Evolutionary conservation across 2,797 vertebrate genomes (phyloP).

Genomic region (Macropus fuliginosus): DNA sequence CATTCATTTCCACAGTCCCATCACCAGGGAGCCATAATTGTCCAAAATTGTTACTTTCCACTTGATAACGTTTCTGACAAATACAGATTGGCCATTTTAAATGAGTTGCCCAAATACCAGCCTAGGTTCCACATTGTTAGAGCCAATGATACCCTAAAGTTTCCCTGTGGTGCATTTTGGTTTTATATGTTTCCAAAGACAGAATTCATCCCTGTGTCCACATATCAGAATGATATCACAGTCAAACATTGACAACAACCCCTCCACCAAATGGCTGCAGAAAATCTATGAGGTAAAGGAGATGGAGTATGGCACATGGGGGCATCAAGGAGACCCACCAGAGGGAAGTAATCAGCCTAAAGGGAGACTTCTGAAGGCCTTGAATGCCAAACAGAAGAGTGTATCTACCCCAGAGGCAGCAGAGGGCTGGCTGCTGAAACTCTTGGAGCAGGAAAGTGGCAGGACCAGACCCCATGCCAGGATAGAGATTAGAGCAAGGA

Average conservation of each 20-base stretch:
- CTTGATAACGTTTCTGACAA: conserved; percentile 99
- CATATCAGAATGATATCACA: conserved; percentile 98
- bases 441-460: too few species aligned
- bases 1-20: conserved; percentile 98
- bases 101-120: conserved; percentile 99
- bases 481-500: too few species aligned
- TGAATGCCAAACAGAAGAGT: too few species aligned
- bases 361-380: too few species aligned
- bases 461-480: too few species aligned
- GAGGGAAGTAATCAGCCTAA: too few species aligned
- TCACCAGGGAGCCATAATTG: conserved; percentile 98
- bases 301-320: too few species aligned
- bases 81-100: conserved; percentile 98
- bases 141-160: conserved; percentile 97
- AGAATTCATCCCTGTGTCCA: conserved; percentile 98
- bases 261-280: conserved; percentile 98
- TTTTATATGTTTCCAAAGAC: conserved; percentile 97
- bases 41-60: conserved; percentile 98
- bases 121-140: conserved; percentile 97
- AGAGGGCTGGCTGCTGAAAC: too few species aligned
- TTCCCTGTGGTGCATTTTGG: conserved; percentile 97
- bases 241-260: conserved; percentile 98
- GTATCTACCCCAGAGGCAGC: too few species aligned
- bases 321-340: too few species aligned
- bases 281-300: conserved; percentile 90